A percentile compares a stretch with the other conserved stretches of the same genome.
phyloP scores from a whole-genome alignment of 1,140 invertebrate species.

The Gonioctena quinquepunctata region DNA sequence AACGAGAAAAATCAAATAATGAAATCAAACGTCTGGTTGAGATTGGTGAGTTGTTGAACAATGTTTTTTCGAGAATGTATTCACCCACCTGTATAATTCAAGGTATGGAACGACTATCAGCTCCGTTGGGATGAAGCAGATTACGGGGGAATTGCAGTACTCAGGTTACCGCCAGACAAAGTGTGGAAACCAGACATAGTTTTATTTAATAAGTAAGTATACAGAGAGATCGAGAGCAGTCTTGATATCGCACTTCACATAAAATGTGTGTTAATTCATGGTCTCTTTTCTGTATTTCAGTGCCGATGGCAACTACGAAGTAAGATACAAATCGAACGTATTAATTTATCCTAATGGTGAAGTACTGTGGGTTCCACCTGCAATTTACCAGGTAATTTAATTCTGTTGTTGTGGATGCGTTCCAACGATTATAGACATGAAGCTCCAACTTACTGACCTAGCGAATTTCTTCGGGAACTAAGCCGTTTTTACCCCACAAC shows the following conservation, averaged over 20 bases:
- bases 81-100: not conserved
- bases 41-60: constrained; percentile 69
- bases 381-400: constrained; percentile 94
- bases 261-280: no score
- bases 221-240: no score
- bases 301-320: constrained; percentile 95
- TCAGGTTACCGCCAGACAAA: constrained; percentile 95
- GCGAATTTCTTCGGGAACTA: no score
- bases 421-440: no score
- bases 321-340: constrained; percentile 96
- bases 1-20: constrained; percentile 99
- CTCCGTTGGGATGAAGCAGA: constrained; percentile 97
- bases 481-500: no score
- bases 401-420: no score
- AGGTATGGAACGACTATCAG: constrained; percentile 98
- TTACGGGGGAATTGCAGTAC: constrained; percentile 94
- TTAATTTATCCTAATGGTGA: constrained; percentile 91
- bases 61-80: not conserved
- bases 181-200: constrained; percentile 99
- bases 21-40: constrained; percentile 98
- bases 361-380: constrained; percentile 96
- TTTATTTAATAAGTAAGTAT: constrained; percentile 98
- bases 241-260: no score
- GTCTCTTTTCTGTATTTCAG: constrained; percentile 63
- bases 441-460: no score